Base-by-base conservation (phyloP, 1,140 invertebrate species). In the Nixonia krombeini region DNA sequence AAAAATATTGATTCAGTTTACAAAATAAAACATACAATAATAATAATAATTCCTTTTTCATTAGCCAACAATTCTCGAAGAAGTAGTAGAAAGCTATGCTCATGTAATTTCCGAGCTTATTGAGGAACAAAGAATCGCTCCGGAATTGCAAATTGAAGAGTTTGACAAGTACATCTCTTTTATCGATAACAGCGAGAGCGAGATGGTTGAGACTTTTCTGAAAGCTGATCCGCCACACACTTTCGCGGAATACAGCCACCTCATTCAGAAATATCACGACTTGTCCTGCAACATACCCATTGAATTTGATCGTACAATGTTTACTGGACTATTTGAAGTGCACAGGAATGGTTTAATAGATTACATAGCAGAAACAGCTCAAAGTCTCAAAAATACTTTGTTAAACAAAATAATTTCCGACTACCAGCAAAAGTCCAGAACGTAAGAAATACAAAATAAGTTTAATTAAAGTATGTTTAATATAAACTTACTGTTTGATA, bases 271-370 rank as follows among this genome's bases (percentile, higher is more conserved):
- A 59, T 94, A 91, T 72, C 87, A 91, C 49, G 78, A 87, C 23
- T 81, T 94, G 16, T 86, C 88, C 6, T 85, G 87, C 51, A 86
- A 89, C 51, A 90, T 94, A 51, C 89, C 89, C 5, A 83, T 87
- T 1, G 87, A 89, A 42, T 86, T 91, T 12, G 88, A 90, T 73
- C 88, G 89, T 28, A 90, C 90, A 0, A 87, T 93, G 18, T 88
- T 90, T 12, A 90, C 94, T 52, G 94, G 94, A 15, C 91, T 96
- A 79, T 98, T 95, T 80, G 92, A 94, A 72, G 90, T 98, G 65
- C 90, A 94, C 76, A 89, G 94, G 52, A 89, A 89, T 31, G 91
- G 93, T 50, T 84, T 97, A n/a, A 93, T 97, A 16, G 85, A 87
- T 8, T 86, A 90, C 2, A 84, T 98, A 37, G 87, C 91, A 0